A percentile compares a stretch with the other conserved stretches of the same genome.
Conservation (phyloP, 1,140 invertebrate genomes). For the Pseudomyrmex flavicornis region DNA sequence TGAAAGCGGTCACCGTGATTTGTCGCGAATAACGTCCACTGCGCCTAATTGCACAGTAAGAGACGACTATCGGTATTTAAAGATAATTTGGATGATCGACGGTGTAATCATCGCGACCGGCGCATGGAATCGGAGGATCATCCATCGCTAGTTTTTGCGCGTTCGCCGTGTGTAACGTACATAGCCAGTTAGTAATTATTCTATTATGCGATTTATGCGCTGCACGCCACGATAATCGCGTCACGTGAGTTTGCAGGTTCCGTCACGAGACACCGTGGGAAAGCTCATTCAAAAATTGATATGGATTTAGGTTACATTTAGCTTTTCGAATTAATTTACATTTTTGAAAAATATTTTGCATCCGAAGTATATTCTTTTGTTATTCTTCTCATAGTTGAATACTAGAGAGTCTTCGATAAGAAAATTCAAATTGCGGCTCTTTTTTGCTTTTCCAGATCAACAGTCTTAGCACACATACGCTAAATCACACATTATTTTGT, state of each 20-base stretch:
- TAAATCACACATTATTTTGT: too few relatives aligned
- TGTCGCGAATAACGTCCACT: constrained; percentile 74
- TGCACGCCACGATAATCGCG: constrained; percentile 60
- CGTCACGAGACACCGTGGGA: constrained; percentile 69
- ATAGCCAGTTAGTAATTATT: constrained; percentile 60
- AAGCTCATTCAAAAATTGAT: constrained; percentile 13
- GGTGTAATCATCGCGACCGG: constrained; percentile 59
- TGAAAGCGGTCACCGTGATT: constrained; percentile 70
- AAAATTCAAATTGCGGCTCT: too few relatives aligned
- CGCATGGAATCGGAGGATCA: constrained; percentile 62
- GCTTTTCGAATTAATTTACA: too few relatives aligned
- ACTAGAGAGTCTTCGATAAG: too few relatives aligned
- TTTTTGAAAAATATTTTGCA: too few relatives aligned
- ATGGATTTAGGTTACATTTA: too few relatives aligned
- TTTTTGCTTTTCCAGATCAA: too few relatives aligned
- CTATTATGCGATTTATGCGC: constrained; percentile 78
- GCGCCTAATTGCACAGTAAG: constrained; percentile 74
- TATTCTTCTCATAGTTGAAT: too few relatives aligned
- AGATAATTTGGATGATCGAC: constrained; percentile 77
- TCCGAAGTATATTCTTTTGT: too few relatives aligned
- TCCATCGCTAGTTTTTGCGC: constrained; percentile 56
- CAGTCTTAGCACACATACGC: too few relatives aligned
- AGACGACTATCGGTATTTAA: constrained; percentile 76
- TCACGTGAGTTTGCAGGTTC: constrained; percentile 67
- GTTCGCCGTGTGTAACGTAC: constrained; percentile 3